Evolutionary conservation across 2,113 vertebrate species (phyloP).

Genomic region (Bagarius yarrelli): DNA sequence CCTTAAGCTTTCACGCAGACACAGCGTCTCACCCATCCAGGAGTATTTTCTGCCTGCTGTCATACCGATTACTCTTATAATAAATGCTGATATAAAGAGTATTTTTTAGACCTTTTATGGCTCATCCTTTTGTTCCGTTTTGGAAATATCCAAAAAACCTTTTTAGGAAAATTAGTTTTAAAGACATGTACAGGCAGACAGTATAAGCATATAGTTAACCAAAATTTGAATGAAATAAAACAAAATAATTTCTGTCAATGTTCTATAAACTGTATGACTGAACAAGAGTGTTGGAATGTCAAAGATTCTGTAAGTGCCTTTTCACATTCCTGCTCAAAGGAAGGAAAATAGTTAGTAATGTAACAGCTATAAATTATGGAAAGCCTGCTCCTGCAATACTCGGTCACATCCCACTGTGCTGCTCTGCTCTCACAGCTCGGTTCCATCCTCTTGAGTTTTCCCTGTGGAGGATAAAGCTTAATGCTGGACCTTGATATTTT

Average conservation of each 20-base stretch:
- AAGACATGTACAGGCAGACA: neutral
- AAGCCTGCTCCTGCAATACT: slow-evolving; percentile 47
- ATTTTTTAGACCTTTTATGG: neutral
- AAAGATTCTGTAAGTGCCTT: slow-evolving; percentile 61
- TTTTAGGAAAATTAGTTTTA: neutral
- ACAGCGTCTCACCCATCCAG: slow-evolving; percentile 28
- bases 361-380: slow-evolving; percentile 74
- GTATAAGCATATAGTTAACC: neutral
- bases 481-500: slow-evolving; percentile 32
- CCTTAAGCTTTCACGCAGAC: slow-evolving; percentile 37
- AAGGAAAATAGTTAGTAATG: slow-evolving; percentile 47
- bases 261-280: slow-evolving; percentile 30
- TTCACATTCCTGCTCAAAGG: slow-evolving; percentile 63
- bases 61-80: slow-evolving; percentile 24
- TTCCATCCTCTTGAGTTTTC: slow-evolving; percentile 60
- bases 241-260: neutral
- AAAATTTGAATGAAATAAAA: neutral
- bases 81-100: slow-evolving; percentile 17
- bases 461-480: slow-evolving; percentile 49
- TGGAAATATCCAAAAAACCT: neutral
- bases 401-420: slow-evolving; percentile 52
- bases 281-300: slow-evolving; percentile 51
- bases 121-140: neutral
- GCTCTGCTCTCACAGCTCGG: slow-evolving; percentile 55
- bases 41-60: slow-evolving; percentile 31